Base-by-base conservation (phyloP, 1,140 invertebrate genomes). In the Battus philenor region DNA sequence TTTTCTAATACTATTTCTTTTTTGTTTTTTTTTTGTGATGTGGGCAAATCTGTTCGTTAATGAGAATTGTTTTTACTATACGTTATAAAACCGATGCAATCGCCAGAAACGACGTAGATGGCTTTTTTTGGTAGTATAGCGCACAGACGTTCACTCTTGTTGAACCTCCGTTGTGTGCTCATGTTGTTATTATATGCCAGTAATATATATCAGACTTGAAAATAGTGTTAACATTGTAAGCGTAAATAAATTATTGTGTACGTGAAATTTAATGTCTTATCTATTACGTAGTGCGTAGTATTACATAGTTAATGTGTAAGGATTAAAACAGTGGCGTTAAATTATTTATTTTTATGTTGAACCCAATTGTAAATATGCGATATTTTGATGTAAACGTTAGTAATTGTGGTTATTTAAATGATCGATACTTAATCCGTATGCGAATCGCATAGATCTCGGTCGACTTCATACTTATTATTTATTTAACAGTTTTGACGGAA, bases 331-430 rank as follows among this genome's bases (percentile, higher is more conserved):
- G 68, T 77, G 77, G 47, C 59, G 78, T 82, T 82, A 82, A 78
- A 85, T 82, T 85, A 85, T 85, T 82, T 82, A 85, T 82, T 81
- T 72, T 77, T 79, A 85, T 79, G 81, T 82, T 85, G 80, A 74
- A 70, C 68, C 64, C 63, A 61, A 54, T 57, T 85, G 81, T 85
- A 84, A 70, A 84, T 84, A 85, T 46, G 66, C 70, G 68, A 79
- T 73, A 69, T 68, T 79, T 71, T 69, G 60, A 70, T 77, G 75
- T 80, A 72, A 72, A 67, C 51, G 69, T 77, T 80, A 76, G 67
- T 68, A 64, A 43, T 82, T 72, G 73, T 73, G 75, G 68, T 81
- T 84, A 70, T 78, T 79, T 73, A 66, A 41, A 70, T 70, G 63
- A 57, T 67, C 61, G 67, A 74, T 71, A 69, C 68, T 69, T 78